phyloP scores from a whole-genome alignment of 1,140 invertebrate species.

The Polypedilum pembai region DNA sequence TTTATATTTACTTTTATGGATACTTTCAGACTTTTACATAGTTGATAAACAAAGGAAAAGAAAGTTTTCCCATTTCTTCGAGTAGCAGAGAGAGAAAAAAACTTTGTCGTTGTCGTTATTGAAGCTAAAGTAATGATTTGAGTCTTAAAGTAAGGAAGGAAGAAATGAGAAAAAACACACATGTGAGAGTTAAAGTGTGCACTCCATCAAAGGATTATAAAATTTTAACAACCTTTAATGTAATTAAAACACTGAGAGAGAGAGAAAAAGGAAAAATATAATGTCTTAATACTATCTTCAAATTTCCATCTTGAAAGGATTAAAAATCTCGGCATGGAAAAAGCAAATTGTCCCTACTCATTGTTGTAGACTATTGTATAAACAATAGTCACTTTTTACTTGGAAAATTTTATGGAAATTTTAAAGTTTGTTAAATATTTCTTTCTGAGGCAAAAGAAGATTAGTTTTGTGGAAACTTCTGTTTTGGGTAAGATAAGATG shows the following conservation, averaged over 20 bases:
- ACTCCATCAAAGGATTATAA: constrained; percentile 26
- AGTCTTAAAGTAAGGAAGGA: neutral
- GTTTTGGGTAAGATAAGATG: constrained; percentile 1
- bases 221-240: constrained; percentile 21
- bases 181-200: neutral
- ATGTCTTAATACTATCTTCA: constrained; percentile 18
- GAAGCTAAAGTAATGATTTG: neutral
- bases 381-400: neutral
- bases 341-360: constrained; percentile 2
- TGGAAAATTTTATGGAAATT: neutral
- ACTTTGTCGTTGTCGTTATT: constrained; percentile 2
- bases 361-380: neutral
- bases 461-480: constrained; percentile 20
- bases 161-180: constrained; percentile 6
- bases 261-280: too few relatives aligned
- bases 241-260: constrained; percentile 15
- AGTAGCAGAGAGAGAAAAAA: neutral
- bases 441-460: neutral
- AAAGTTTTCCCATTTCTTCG: neutral
- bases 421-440: neutral
- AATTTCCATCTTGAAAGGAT: neutral
- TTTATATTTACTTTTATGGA: constrained; percentile 13
- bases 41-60: neutral
- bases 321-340: neutral
- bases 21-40: constrained; percentile 16